Base-by-base conservation (phyloP, 2,888 invertebrate genomes). In the Thera britannica region DNA sequence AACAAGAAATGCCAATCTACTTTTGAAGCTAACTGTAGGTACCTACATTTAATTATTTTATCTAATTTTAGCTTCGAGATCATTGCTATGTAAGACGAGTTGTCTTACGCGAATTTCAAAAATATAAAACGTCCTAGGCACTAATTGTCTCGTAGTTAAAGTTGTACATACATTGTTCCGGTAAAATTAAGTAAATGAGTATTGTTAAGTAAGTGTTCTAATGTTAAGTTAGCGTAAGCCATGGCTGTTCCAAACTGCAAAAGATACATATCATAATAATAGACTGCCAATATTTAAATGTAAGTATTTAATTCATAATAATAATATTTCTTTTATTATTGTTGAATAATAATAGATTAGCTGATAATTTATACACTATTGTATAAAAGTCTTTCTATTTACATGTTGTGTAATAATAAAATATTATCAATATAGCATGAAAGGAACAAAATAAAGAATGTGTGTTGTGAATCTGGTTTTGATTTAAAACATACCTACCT, bases 341-440 rank as follows among this genome's bases (percentile, higher is more conserved):
- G 92, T 93, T 93, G 92, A 90, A 84, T 88, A 88, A 84, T 86
- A 72, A 89, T 89, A 90, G 90, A 82, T 88, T 90, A 92, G 89
- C 82, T 79, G 86, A 82, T 88, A 88, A 89, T 88, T 66, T 92
- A 93, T 93, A 93, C 92, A 93, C 92, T 93, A 93, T 93, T 93
- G 92, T 93, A 93, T 92, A 90, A 93, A 92, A 90, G 86, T 92
- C 93, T 93, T 93, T 93, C 93, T 93, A 93, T 93, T 89, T 93
- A 93, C 93, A 93, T 93, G 93, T 93, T 93, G 93, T 93, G 91
- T 92, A 90, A 87, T 90, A 89, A 86, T 90, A 88, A 90, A 89
- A 87, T 66, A 66, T 85, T 90, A 89, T 85, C 86, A 84, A 87
- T 84, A 83, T 88, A 90, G 87, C 73, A 82, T 68, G 83, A 79